Evolutionary conservation across 2,888 invertebrate genomes (phyloP).

Genomic region (Ommatoiulus sabulosus): DNA sequence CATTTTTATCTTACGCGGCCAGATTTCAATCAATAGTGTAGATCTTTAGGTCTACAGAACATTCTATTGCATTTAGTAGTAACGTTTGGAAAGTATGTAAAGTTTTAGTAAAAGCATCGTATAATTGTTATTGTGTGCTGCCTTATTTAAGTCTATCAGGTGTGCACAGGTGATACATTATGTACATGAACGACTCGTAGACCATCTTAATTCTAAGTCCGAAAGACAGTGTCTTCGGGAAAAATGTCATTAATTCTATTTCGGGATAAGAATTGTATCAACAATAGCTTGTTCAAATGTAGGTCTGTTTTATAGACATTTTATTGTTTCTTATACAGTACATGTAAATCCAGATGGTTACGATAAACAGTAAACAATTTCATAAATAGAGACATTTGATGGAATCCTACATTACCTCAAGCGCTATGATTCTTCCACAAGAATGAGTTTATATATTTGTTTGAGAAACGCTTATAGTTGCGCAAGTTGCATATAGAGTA

Average conservation of each 20-base stretch:
- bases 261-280: background rate
- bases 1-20: too few relatives aligned
- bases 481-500: background rate
- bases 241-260: background rate
- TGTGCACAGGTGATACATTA: background rate
- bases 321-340: background rate
- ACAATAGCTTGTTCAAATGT: background rate
- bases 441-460: slow-evolving; percentile 1
- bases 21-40: too few relatives aligned
- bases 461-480: background rate
- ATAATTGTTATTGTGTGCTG: background rate
- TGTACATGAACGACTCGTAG: too few relatives aligned
- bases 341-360: background rate
- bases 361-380: background rate
- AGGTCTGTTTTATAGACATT: background rate
- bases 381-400: background rate
- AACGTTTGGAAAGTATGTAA: too few relatives aligned
- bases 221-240: background rate
- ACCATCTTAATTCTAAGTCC: background rate
- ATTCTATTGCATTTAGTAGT: too few relatives aligned
- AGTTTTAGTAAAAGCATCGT: background rate
- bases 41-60: too few relatives aligned
- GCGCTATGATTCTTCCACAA: background rate
- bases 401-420: background rate
- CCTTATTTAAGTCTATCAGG: background rate